These are phyloP conservation scores for Magallana angulata DNA, from an alignment of 1,140 invertebrate species.

Conservation along the genomic window DNA sequence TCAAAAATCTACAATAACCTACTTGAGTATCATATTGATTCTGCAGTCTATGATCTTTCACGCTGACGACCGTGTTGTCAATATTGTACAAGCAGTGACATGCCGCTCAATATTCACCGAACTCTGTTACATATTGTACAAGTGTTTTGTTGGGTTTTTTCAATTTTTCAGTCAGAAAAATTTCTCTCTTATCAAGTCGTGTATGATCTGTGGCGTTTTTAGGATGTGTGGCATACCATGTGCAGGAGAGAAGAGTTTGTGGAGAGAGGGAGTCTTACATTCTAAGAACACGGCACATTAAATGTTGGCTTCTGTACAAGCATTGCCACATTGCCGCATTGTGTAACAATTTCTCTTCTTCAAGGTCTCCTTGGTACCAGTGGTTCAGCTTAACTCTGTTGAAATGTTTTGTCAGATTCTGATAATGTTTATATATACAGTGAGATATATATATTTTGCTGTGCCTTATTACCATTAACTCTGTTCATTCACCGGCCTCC, in stretches of 20 bases:
- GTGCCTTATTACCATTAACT: neutral
- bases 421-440: constrained; percentile 20
- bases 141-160: neutral
- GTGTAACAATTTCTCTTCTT: constrained; percentile 22
- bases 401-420: constrained; percentile 34
- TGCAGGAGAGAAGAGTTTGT: neutral
- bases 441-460: constrained; percentile 10
- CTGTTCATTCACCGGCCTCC: neutral
- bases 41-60: neutral
- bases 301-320: constrained; percentile 30
- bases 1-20: constrained; percentile 14
- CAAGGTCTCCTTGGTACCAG: constrained; percentile 11
- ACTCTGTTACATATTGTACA: neutral
- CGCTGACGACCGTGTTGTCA: neutral
- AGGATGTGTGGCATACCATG: constrained; percentile 29
- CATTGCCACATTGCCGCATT: constrained; percentile 17
- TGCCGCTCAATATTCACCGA: neutral
- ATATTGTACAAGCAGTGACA: neutral
- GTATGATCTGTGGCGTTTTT: constrained; percentile 26
- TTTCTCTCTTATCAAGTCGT: neutral
- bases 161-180: neutral
- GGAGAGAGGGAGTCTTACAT: neutral
- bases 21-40: constrained; percentile 25
- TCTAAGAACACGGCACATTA: constrained; percentile 33
- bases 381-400: constrained; percentile 18